phyloP scores from a whole-genome alignment of 2,797 vertebrate species.

The Tympanoctomys barrerae region DNA sequence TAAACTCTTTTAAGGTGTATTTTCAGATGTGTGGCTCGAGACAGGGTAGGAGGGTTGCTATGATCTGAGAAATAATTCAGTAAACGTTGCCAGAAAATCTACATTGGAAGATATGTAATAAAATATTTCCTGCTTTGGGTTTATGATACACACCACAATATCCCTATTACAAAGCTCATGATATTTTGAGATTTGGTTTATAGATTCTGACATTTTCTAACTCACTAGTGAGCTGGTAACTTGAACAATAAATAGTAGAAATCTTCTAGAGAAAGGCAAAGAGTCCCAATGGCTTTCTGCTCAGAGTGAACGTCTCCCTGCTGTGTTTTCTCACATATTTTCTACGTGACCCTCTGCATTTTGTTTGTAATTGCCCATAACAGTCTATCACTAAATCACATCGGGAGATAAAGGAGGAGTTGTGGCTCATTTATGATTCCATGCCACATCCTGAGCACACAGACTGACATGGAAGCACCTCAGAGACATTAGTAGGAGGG shows the following conservation, averaged over 20 bases:
- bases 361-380: not conserved
- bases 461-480: not conserved
- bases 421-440: not conserved
- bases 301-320: conserved; percentile 43
- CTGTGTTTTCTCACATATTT: conserved; percentile 11
- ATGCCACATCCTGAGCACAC: not conserved
- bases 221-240: conserved; percentile 28
- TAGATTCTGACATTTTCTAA: conserved; percentile 49
- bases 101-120: conserved; percentile 21
- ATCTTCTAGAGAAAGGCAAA: not conserved
- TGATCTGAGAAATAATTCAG: conserved; percentile 56
- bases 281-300: not conserved
- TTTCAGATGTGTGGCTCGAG: conserved; percentile 40
- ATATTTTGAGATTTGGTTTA: not conserved
- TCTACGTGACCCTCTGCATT: not conserved
- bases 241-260: conserved; percentile 54
- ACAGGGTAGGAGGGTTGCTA: not conserved
- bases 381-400: conserved; percentile 8
- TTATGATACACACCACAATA: conserved; percentile 36
- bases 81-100: conserved; percentile 66
- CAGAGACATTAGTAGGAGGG: not conserved
- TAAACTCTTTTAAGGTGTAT: conserved; percentile 54
- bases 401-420: not conserved
- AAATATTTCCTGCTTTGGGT: conserved; percentile 53
- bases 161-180: conserved; percentile 42